These are phyloP conservation scores for Dasysyrphus albostriatus DNA, from an alignment of 2,888 invertebrate species.

Conservation along the genomic window DNA sequence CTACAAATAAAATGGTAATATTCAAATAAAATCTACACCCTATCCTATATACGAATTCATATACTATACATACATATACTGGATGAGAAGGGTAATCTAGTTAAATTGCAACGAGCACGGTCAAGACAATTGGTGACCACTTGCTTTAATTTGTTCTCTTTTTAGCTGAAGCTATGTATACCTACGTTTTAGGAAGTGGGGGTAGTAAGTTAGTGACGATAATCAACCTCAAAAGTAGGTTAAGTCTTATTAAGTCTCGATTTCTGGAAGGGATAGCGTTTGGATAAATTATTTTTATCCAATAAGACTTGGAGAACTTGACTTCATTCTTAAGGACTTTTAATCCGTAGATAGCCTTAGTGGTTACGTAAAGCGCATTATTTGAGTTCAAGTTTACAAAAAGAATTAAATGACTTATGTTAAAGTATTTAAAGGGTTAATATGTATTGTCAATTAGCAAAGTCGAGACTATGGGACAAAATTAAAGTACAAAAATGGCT, in stretches of 20 bases:
- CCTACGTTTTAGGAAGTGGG: neutral
- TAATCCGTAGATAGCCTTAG: constrained; percentile 16
- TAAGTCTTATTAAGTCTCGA: constrained; percentile 68
- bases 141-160: constrained; percentile 44
- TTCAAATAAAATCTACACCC: neutral
- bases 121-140: constrained; percentile 70
- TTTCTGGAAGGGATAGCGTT: constrained; percentile 45
- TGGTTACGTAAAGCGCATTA: constrained; percentile 34
- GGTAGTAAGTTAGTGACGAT: constrained; percentile 17
- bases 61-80: neutral
- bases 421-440: constrained; percentile 15
- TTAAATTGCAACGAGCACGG: constrained; percentile 68
- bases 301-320: constrained; percentile 63
- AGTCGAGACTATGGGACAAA: neutral
- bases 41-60: neutral
- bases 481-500: neutral
- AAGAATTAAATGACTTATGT: constrained; percentile 37
- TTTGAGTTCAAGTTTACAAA: constrained; percentile 66
- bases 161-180: neutral
- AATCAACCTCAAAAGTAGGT: constrained; percentile 71
- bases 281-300: constrained; percentile 19
- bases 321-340: constrained; percentile 39
- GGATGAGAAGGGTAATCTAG: constrained; percentile 60
- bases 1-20: neutral
- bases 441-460: neutral